Evolutionary conservation across 2,113 vertebrate species (phyloP).

Genomic region (Neolamprologus variostigma): DNA sequence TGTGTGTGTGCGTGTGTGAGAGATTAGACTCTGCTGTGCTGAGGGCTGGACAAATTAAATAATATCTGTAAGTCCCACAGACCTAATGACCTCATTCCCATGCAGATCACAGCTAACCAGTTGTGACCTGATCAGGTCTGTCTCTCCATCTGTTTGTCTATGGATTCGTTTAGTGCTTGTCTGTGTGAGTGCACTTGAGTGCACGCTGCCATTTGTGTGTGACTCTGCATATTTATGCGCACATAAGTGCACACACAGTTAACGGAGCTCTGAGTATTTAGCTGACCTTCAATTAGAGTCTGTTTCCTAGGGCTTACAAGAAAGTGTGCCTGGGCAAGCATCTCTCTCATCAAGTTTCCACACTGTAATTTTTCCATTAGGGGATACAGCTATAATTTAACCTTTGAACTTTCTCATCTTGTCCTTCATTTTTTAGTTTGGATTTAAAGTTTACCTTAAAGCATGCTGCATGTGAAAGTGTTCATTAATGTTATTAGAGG

Average conservation of each 20-base stretch:
- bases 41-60: not conserved
- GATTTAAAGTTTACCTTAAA: not conserved
- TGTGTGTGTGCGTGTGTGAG: not conserved
- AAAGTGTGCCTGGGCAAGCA: not conserved
- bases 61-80: not conserved
- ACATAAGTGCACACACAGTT: not conserved
- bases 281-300: not conserved
- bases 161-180: not conserved
- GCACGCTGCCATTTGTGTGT: not conserved
- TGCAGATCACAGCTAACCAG: conserved; percentile 4
- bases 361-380: not conserved
- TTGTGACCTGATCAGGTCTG: not conserved
- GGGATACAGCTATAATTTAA: not conserved
- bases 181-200: not conserved
- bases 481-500: not conserved
- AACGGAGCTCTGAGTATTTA: not conserved
- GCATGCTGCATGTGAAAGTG: not conserved
- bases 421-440: not conserved
- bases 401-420: not conserved
- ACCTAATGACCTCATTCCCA: conserved; percentile 31
- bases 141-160: not conserved
- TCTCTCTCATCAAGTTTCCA: not conserved
- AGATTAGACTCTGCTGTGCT: not conserved
- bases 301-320: not conserved
- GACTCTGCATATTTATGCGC: not conserved